A percentile compares a stretch with the other conserved stretches of the same genome.
phyloP scores from a whole-genome alignment of 2,113 vertebrate genomes.

The Microcebus griseorufus region DNA sequence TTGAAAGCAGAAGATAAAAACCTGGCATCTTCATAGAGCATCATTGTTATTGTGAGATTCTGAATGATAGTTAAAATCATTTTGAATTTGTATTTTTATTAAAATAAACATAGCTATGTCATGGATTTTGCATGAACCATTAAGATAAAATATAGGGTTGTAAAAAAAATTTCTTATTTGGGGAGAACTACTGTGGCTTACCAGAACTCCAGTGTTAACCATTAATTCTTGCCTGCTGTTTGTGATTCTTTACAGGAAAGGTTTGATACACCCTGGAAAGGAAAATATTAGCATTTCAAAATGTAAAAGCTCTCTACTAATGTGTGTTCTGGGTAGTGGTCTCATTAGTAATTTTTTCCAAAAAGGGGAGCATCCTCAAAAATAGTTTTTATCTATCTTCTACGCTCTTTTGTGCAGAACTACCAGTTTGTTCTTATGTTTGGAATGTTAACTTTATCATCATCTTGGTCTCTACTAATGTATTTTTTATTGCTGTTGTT shows the following conservation, averaged over 20 bases:
- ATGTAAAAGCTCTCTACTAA: not conserved
- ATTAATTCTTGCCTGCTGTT: not conserved
- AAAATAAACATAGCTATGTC: not conserved
- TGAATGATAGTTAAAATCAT: not conserved
- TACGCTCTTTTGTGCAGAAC: not conserved
- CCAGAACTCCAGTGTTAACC: not conserved
- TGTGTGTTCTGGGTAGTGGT: not conserved
- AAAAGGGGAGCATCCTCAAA: not conserved
- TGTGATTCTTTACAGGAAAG: not conserved
- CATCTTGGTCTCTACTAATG: not conserved
- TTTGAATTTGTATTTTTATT: not conserved
- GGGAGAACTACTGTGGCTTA: not conserved
- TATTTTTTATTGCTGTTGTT: not conserved
- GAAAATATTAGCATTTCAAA: not conserved
- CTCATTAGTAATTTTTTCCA: slow-evolving; percentile 4
- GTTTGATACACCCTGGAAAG: not conserved
- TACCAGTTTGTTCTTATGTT: not conserved
- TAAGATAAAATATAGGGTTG: not conserved
- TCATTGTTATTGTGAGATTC: not conserved
- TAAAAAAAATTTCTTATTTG: not conserved
- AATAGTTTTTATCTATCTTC: not conserved
- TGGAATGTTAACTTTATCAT: not conserved
- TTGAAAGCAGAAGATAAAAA: not conserved
- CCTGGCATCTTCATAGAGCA: not conserved
- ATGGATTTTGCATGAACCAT: not conserved